Evolutionary conservation across 2,888 invertebrate genomes (phyloP), one percentile per base, ranked within the genome.

Genomic region (Diarsia mendica): DNA sequence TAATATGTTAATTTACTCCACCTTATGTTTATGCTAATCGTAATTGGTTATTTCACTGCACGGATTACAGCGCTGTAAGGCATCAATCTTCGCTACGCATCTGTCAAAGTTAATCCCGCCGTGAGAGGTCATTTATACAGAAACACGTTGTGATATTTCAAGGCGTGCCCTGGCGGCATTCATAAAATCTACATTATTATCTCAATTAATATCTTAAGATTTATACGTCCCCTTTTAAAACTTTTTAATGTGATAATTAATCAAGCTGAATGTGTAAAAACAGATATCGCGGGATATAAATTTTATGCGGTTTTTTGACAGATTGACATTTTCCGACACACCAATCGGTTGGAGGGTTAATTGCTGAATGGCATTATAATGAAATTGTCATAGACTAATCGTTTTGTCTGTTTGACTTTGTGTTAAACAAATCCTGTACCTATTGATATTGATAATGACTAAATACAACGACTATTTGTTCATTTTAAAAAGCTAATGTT

Each of bases 11-110:
- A 95, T 95, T 93, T 89, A 92, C 91, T 91, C 87, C 91, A 93
- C 94, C 94, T 95, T 94, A 95, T 95, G 95, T 94, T 95, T 96
- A 96, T 96, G 95, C 90, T 95, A 96, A 96, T 95, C 91, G 90
- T 96, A 95, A 96, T 96, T 95, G 95, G 94, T 95, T 95, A 95
- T 95, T 95, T 95, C 92, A 91, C 90, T 90, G 93, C 92, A 91
- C 91, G 91, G 94, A 93, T 94, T 94, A 93, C 90, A 87, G 87
- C 83, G 87, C 85, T 86, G 87, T 85, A 80, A 83, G 85, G 87
- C 91, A 92, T 94, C 94, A 92, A 93, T 94, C 94, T 92, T 90
- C 83, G 80, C 87, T 81, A 90, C 89, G 90, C 92, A 92, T 94
- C 93, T 92, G 93, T 94, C 94, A 92, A 89, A 89, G 84, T 88